Base-by-base conservation (phyloP, 2,797 vertebrate genomes). In the Aphelocoma californica region DNA sequence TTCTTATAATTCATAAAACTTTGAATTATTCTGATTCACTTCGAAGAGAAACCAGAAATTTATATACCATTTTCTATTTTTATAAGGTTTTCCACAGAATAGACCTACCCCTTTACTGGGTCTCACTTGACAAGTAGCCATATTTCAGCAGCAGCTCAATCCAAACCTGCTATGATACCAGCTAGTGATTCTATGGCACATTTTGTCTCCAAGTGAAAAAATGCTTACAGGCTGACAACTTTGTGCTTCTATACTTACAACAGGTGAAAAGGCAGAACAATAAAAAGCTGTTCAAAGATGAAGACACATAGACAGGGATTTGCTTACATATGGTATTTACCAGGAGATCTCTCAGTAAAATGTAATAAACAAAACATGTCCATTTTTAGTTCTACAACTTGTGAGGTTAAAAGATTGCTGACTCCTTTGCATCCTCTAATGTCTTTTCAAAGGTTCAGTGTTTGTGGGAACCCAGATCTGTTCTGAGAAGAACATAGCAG, bases 241-340 rank as follows among this genome's bases (percentile, higher is more conserved):
- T 18, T 14, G 20, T 24, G 6, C 18, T 89, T 69, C 72, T 67
- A n/a, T 34, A 58, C 23, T 54, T 66, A 4, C 1, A 79, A 75
- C 3, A 81, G 9, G 18, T n/a, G 15, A 40, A 67, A 66, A 78
- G 21, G 15, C 20, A 61, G 21, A 75, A 79, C 1, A 71, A 65
- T 12, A 32, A 29, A 62, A 86, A 50, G 11, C 34, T 36, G 8
- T 45, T 86, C 32, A 32, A 56, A 72, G 31, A 75, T 10, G 28
- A 72, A 29, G 10, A 16, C 10, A 8, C 0, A 0, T 2, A 44
- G 25, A 42, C 6, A 34, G 5, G 6, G 10, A 47, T 84, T 79
- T 61, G 10, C 17, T 73, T 20, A 1, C 0, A 0, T 15, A 14
- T 26, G 18, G 4, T 36, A 53, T 81, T 78, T 48, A 64, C 32